phyloP scores from a whole-genome alignment of 2,888 invertebrate species.

The Axea sp. region DNA sequence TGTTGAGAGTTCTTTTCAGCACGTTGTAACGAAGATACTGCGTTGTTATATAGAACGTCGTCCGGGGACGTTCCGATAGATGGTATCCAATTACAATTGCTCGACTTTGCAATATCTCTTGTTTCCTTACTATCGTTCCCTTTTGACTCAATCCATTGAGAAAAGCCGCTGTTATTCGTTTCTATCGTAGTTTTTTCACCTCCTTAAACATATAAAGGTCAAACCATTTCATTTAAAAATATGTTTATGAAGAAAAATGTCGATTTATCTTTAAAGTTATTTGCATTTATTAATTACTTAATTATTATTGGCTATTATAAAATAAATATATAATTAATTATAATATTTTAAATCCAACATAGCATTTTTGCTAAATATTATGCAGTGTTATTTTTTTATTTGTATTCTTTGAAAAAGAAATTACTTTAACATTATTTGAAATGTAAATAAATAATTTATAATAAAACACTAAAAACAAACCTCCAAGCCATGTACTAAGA shows the following conservation, averaged over 20 bases:
- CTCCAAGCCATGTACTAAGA: conserved; percentile 85
- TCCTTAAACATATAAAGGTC: conserved; percentile 62
- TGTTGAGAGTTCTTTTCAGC: conserved; percentile 77
- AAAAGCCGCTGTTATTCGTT: conserved; percentile 73
- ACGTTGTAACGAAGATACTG: conserved; percentile 74
- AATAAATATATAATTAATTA: too few relatives aligned
- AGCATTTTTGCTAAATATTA: too few relatives aligned
- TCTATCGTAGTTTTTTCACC: conserved; percentile 69
- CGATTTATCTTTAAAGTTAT: too few relatives aligned
- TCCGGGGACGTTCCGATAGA: conserved; percentile 66
- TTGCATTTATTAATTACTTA: too few relatives aligned
- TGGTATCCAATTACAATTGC: conserved; percentile 63
- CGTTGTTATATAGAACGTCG: conserved; percentile 72
- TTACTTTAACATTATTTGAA: too few relatives aligned
- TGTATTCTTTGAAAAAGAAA: too few relatives aligned
- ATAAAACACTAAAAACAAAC: conserved; percentile 71
- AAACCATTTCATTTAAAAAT: background rate
- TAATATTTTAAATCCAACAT: too few relatives aligned
- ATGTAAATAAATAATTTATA: too few relatives aligned
- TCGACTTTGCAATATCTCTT: conserved; percentile 60
- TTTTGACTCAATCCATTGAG: conserved; percentile 74
- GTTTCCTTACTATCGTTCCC: conserved; percentile 60
- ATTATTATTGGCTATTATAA: too few relatives aligned
- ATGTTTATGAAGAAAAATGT: too few relatives aligned
- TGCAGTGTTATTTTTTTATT: too few relatives aligned